A percentile compares a stretch with the other conserved stretches of the same genome.
phyloP scores from a whole-genome alignment of 2,113 vertebrate species.

The Ceratotherium simum region DNA sequence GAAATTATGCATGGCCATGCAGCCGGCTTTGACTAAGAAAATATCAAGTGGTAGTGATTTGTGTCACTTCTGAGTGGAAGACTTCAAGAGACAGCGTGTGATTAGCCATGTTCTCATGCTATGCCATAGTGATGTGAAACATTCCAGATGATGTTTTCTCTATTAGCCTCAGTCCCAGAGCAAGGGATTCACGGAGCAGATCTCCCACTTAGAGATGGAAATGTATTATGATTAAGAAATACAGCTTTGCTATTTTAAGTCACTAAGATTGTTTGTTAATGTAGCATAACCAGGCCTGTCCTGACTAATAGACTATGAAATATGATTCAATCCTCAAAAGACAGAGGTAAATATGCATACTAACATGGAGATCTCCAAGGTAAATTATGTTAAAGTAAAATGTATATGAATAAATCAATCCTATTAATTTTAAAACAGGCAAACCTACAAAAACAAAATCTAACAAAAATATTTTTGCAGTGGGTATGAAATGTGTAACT shows the following conservation, averaged over 20 bases:
- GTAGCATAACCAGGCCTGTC: constrained; percentile 20
- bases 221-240: constrained; percentile 3
- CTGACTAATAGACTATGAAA: constrained; percentile 52
- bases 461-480: neutral
- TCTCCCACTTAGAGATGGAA: neutral
- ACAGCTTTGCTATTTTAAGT: constrained; percentile 49
- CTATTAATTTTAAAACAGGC: neutral
- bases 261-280: constrained; percentile 43
- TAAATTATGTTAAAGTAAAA: neutral
- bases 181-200: neutral
- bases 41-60: neutral
- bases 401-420: neutral
- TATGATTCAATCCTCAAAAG: constrained; percentile 41
- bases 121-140: neutral
- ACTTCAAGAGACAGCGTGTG: neutral
- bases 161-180: neutral
- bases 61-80: neutral
- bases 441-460: neutral
- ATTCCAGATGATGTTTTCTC: neutral
- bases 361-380: neutral
- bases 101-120: neutral
- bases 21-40: neutral
- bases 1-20: neutral
- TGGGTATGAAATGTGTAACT: neutral
- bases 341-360: neutral